phyloP scores from a whole-genome alignment of 2,113 vertebrate species.

The Glareola pratincola region DNA sequence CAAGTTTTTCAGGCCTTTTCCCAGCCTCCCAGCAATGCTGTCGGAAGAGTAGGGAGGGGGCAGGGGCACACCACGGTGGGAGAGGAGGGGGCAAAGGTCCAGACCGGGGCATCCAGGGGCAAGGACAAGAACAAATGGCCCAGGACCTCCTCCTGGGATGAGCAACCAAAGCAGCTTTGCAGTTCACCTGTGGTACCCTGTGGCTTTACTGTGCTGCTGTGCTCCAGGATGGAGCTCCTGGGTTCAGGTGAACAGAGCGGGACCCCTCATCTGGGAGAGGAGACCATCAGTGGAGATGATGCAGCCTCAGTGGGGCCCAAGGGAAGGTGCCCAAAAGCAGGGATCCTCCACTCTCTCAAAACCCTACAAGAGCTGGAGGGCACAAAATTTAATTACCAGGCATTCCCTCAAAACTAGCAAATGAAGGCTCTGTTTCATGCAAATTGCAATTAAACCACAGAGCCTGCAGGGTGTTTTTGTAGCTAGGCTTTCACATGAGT shows the following conservation, averaged over 20 bases:
- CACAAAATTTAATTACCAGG: neutral
- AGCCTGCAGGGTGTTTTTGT: fast-evolving
- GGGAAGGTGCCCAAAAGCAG: neutral
- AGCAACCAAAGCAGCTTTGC: neutral
- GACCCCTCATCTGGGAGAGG: neutral
- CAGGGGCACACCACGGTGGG: neutral
- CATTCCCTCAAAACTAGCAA: neutral
- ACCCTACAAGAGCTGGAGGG: neutral
- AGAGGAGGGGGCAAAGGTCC: neutral
- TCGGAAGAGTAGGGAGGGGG: neutral
- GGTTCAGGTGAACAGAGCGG: neutral
- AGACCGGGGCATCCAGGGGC: neutral
- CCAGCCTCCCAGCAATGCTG: neutral
- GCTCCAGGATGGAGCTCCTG: neutral
- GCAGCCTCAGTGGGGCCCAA: neutral
- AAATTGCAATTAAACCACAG: neutral
- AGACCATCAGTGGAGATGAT: neutral
- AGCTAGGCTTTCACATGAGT: neutral
- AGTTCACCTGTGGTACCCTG: fast-evolving
- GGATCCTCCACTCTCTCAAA: fast-evolving
- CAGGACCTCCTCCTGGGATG: neutral
- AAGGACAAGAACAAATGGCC: neutral
- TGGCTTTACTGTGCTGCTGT: neutral
- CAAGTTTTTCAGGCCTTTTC: neutral
- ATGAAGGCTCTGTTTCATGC: neutral